Evolutionary conservation across 2,888 invertebrate species (phyloP).

Genomic region (Glyphotaelius pellucidus): DNA sequence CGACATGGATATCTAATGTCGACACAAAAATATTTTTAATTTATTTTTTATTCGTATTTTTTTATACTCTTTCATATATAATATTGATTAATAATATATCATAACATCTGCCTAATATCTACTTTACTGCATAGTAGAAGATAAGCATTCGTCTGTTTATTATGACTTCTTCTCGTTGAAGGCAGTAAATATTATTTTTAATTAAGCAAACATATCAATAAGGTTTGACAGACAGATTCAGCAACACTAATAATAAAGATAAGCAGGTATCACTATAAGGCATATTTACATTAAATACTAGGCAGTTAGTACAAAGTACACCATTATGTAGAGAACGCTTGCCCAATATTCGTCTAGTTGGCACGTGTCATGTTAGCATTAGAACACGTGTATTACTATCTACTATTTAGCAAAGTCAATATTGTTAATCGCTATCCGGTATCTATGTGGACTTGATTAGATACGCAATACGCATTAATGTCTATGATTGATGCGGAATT

Average conservation of each 20-base stretch:
- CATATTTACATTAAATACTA: not conserved
- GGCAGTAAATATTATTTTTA: not conserved
- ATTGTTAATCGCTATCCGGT: not conserved
- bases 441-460: not conserved
- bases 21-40: too few species aligned
- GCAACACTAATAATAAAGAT: not conserved
- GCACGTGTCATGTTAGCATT: not conserved
- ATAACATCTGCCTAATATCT: not conserved
- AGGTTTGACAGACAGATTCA: not conserved
- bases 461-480: not conserved
- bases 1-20: too few species aligned
- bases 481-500: not conserved
- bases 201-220: not conserved
- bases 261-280: not conserved
- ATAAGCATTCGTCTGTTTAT: not conserved
- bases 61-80: too few species aligned
- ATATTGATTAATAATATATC: too few species aligned
- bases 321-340: not conserved
- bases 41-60: too few species aligned
- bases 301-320: not conserved
- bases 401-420: not conserved
- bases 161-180: constrained; percentile 2
- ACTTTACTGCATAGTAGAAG: not conserved
- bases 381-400: not conserved
- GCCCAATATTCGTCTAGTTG: not conserved